These are phyloP conservation scores for Akabosia matsudoensis DNA, from an alignment of 1,140 invertebrate species.

Conservation along the genomic window DNA sequence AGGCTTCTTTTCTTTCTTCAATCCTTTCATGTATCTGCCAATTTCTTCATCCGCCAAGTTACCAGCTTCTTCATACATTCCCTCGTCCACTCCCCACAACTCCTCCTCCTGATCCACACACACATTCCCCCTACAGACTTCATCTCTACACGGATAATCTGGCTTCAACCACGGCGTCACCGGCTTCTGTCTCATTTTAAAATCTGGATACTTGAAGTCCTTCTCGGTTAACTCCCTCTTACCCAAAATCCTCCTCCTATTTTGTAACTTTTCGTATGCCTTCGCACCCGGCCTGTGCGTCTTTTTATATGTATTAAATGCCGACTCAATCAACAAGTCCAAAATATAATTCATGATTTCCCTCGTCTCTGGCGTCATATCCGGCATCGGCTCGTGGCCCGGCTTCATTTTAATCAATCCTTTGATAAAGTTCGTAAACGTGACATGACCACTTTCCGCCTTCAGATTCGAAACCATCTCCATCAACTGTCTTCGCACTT, in stretches of 20 bases:
- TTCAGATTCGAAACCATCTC: not conserved
- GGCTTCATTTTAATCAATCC: not conserved
- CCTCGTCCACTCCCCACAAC: not conserved
- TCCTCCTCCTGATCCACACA: not conserved
- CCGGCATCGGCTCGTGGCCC: not conserved
- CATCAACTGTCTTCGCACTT: not conserved
- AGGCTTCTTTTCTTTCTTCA: not conserved
- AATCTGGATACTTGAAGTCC: not conserved
- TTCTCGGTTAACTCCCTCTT: not conserved
- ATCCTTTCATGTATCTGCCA: not conserved
- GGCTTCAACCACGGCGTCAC: not conserved
- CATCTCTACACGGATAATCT: not conserved
- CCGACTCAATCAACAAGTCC: not conserved
- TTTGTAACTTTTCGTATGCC: not conserved
- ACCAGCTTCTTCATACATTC: not conserved
- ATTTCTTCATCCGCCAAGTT: not conserved
- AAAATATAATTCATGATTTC: conserved; percentile 3
- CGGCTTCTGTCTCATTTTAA: not conserved
- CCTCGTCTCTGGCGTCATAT: not conserved
- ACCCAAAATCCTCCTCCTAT: not conserved
- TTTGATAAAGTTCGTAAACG: not conserved
- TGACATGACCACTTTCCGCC: not conserved
- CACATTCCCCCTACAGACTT: not conserved
- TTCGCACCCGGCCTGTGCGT: not conserved
- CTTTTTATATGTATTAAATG: not conserved